Conservation (phyloP, 2,888 invertebrate genomes). For the Pollenia labialis region DNA sequence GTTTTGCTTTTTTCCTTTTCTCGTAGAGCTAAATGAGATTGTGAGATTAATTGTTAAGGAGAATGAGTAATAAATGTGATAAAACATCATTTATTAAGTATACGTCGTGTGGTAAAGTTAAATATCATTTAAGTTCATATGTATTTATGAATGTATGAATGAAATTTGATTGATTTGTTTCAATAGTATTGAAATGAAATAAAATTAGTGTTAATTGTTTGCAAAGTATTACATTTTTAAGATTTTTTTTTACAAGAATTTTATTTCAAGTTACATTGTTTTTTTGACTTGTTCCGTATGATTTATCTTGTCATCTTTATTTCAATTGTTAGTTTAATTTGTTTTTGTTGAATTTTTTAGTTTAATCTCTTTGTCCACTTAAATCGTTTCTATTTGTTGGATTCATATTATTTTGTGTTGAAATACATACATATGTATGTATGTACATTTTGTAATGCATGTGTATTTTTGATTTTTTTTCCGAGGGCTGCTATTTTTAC, state of each 20-base stretch:
- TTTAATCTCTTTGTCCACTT: conserved; percentile 66
- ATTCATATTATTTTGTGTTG: conserved; percentile 65
- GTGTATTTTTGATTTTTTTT: conserved; percentile 74
- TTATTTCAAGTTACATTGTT: not conserved
- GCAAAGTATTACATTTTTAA: conserved; percentile 6
- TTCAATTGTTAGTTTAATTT: conserved; percentile 53
- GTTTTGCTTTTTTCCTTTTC: conserved; percentile 6
- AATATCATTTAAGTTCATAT: conserved; percentile 14
- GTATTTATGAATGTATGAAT: not conserved
- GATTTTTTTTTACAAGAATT: not conserved
- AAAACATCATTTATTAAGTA: conserved; percentile 49
- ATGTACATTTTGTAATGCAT: conserved; percentile 75
- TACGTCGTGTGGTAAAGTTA: conserved; percentile 37
- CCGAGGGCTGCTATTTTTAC: conserved; percentile 84
- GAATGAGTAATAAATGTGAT: conserved; percentile 27
- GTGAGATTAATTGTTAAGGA: not conserved
- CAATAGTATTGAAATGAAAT: not conserved
- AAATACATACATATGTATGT: too few species aligned
- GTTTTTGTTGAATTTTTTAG: conserved; percentile 3
- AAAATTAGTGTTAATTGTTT: conserved; percentile 14
- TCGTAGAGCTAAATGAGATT: not conserved
- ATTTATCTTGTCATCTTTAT: conserved; percentile 26
- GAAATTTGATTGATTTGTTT: conserved; percentile 61
- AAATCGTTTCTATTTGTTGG: conserved; percentile 58
- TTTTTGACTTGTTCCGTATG: not conserved